These are phyloP conservation scores for Dendropsophus ebraccatus DNA, from an alignment of 2,113 vertebrate species.

Conservation along the genomic window DNA sequence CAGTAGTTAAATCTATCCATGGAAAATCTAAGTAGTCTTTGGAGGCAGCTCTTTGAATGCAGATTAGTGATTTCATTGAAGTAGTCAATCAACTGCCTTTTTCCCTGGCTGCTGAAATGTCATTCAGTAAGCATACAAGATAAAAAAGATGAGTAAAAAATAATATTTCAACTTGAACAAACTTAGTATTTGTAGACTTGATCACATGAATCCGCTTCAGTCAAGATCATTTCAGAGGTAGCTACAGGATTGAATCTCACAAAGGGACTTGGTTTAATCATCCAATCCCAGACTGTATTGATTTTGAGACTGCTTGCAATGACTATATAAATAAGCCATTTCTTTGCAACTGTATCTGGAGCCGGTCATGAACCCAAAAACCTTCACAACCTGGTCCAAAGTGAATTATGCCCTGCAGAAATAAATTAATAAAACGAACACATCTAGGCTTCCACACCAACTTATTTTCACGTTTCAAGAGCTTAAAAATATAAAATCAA, in stretches of 20 bases:
- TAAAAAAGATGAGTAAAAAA: conserved; percentile 72
- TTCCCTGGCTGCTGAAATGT: conserved; percentile 71
- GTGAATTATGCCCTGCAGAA: conserved; percentile 86
- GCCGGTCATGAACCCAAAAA: conserved; percentile 84
- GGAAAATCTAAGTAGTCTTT: conserved; percentile 68
- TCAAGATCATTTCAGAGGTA: conserved; percentile 74
- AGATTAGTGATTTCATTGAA: conserved; percentile 72
- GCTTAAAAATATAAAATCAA: conserved; percentile 93
- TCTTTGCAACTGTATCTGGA: conserved; percentile 82
- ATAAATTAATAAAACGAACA: conserved; percentile 89
- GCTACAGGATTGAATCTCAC: conserved; percentile 79
- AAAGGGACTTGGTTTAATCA: conserved; percentile 86
- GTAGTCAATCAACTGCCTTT: conserved; percentile 70
- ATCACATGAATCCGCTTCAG: conserved; percentile 76
- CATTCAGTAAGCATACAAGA: conserved; percentile 70
- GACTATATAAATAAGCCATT: conserved; percentile 88
- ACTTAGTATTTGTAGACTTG: conserved; percentile 75
- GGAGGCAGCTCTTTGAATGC: conserved; percentile 67
- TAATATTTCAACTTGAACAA: conserved; percentile 76
- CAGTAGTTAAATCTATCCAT: conserved; percentile 64
- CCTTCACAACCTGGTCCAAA: conserved; percentile 80
- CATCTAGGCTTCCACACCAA: conserved; percentile 78
- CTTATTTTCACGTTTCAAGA: conserved; percentile 87
- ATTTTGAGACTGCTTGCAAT: conserved; percentile 86
- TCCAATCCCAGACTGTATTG: conserved; percentile 85